Base-by-base conservation (phyloP, 2,113 vertebrate genomes). In the Glareola pratincola region DNA sequence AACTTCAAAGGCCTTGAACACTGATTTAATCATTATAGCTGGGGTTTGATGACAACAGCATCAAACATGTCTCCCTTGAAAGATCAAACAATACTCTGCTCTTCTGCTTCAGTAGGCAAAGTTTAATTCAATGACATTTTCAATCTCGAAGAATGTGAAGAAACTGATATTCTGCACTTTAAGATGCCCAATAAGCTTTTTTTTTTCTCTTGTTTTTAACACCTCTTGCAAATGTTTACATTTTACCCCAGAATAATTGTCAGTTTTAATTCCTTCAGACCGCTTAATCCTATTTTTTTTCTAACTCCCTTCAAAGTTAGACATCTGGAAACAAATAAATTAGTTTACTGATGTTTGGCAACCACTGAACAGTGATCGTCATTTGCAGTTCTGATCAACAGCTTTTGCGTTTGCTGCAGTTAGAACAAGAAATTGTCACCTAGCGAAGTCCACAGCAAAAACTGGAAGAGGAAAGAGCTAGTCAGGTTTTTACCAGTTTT, bases 1-100 rank as follows among this genome's bases (percentile, higher is more conserved):
- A 93, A 92, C 71, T 92, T 90, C 91, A 94, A 92, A 92, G 75
- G 30, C 9, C 36, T 92, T 37, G 47, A 90, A 93, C 18, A 67
- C 12, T 92, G n/a, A 85, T 95, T 90, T 90, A 86, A 81, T 96
- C 57, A n/a, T 90, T 90, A 74, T 69, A 75, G 54, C 56, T 60
- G 21, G 19, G 3, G 29, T 90, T 85, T 80, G 85, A 91, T 72
- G 62, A 67, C 80, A 92, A 75, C 56, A 75, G 48, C 47, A 90
- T 92, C 66, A 95, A 94, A 66, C 29, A 45, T 24, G 5, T 85
- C 53, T 88, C 54, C 54, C 23, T 82, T 76, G 54, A 83, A 95
- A 91, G 72, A 94, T 73, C 63, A 95, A 94, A 83, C 36, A 85
- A 56, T 56, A 50, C 14, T 67, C 43, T 72, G 23, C 29, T 82